phyloP scores from a whole-genome alignment of 2,797 vertebrate species.

The Harpagifer antarcticus region DNA sequence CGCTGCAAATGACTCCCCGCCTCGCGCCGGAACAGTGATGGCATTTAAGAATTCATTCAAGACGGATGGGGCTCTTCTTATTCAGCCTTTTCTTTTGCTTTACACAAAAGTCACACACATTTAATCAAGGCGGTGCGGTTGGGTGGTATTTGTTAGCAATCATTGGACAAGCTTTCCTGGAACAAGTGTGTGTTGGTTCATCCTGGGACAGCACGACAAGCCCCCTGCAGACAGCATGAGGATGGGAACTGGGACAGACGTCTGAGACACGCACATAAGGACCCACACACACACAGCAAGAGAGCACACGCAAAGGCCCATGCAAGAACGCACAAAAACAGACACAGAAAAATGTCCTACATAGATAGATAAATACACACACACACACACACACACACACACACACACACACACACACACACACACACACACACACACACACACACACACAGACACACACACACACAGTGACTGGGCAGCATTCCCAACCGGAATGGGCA shows the following conservation, averaged over 20 bases:
- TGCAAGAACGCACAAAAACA: slow-evolving; percentile 44
- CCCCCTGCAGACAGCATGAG: slow-evolving; percentile 70
- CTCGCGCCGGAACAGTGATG: slow-evolving; percentile 42
- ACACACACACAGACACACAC: slow-evolving; percentile 1
- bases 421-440: background rate
- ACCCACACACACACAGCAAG: slow-evolving; percentile 11
- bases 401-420: no score
- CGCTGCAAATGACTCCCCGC: slow-evolving; percentile 56
- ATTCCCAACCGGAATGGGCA: slow-evolving; percentile 85
- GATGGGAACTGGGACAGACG: slow-evolving; percentile 85
- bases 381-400: no score
- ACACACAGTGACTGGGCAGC: slow-evolving; percentile 70
- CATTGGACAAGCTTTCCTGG: slow-evolving; percentile 7
- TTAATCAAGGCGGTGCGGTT: slow-evolving; percentile 40
- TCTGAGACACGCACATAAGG: slow-evolving; percentile 67
- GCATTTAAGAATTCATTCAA: slow-evolving; percentile 66
- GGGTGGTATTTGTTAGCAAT: slow-evolving; percentile 23
- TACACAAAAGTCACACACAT: slow-evolving; percentile 29
- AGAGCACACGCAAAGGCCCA: slow-evolving; percentile 49
- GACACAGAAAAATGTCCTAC: slow-evolving; percentile 18
- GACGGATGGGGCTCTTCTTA: slow-evolving; percentile 34
- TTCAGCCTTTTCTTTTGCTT: slow-evolving; percentile 4
- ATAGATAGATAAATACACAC: no score
- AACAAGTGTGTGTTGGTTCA: slow-evolving; percentile 35
- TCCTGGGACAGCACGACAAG: slow-evolving; percentile 47